Evolutionary conservation across 2,797 vertebrate species (phyloP).

Genomic region (Coluber constrictor): DNA sequence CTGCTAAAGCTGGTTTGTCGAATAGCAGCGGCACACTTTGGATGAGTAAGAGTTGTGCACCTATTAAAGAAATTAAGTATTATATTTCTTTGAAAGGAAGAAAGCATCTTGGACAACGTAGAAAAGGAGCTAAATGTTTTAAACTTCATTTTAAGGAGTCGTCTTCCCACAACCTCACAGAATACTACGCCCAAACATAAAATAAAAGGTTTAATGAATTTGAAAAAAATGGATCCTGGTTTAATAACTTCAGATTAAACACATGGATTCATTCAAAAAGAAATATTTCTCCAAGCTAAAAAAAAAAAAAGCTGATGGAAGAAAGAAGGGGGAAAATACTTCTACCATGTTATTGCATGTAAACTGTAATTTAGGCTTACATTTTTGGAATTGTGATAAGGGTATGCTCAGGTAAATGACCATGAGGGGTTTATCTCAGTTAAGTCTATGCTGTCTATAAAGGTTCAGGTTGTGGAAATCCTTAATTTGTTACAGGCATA

Average conservation of each 20-base stretch:
- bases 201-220: background rate
- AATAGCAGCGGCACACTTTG: slow-evolving; percentile 93
- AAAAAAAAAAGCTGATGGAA: background rate
- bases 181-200: background rate
- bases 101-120: background rate
- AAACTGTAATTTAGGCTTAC: background rate
- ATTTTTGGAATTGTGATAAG: background rate
- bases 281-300: background rate
- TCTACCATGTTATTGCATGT: background rate
- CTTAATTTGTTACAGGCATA: background rate
- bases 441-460: background rate
- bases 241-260: background rate
- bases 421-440: background rate
- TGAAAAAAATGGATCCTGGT: background rate
- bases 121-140: background rate
- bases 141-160: background rate
- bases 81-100: background rate
- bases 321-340: background rate
- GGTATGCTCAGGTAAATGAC: background rate
- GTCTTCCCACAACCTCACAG: background rate
- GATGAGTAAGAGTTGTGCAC: slow-evolving; percentile 92
- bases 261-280: background rate
- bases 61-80: slow-evolving; percentile 63
- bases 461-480: background rate
- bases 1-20: slow-evolving; percentile 97